phyloP scores from a whole-genome alignment of 2,888 invertebrate species.

The Cataglyphis livida region DNA sequence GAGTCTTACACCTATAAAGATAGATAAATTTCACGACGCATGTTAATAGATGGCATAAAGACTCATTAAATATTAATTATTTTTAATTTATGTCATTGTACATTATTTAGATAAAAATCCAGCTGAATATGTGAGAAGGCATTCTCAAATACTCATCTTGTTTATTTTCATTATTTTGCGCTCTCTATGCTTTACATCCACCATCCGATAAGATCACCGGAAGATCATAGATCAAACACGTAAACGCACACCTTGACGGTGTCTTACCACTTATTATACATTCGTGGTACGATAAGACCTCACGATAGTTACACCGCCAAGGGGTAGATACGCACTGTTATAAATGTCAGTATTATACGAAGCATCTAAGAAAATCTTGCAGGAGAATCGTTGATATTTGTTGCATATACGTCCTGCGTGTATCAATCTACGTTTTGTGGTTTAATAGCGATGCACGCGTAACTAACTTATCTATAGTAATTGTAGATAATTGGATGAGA shows the following conservation, averaged over 20 bases:
- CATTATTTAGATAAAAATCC: neutral
- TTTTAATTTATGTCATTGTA: constrained; percentile 3
- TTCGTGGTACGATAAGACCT: constrained; percentile 80
- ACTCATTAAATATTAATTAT: neutral
- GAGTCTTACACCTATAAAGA: neutral
- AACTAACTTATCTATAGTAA: neutral
- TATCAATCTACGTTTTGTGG: constrained; percentile 46
- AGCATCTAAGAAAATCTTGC: constrained; percentile 73
- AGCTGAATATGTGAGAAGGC: neutral
- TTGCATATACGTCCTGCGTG: constrained; percentile 3
- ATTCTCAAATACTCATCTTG: constrained; percentile 13
- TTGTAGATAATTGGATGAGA: constrained; percentile 13
- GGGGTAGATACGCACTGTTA: constrained; percentile 85
- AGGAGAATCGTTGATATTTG: constrained; percentile 61
- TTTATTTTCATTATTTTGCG: constrained; percentile 14
- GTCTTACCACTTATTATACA: constrained; percentile 84
- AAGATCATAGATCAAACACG: constrained; percentile 85
- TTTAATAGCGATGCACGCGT: constrained; percentile 5
- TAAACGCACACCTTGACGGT: constrained; percentile 79
- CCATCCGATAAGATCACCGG: constrained; percentile 79
- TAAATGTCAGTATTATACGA: constrained; percentile 85
- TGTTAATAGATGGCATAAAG: neutral
- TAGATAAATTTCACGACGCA: neutral
- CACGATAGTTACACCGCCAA: constrained; percentile 80
- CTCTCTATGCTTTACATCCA: constrained; percentile 61